phyloP scores from a whole-genome alignment of 1,140 invertebrate species.

The Habropoda laboriosa region DNA sequence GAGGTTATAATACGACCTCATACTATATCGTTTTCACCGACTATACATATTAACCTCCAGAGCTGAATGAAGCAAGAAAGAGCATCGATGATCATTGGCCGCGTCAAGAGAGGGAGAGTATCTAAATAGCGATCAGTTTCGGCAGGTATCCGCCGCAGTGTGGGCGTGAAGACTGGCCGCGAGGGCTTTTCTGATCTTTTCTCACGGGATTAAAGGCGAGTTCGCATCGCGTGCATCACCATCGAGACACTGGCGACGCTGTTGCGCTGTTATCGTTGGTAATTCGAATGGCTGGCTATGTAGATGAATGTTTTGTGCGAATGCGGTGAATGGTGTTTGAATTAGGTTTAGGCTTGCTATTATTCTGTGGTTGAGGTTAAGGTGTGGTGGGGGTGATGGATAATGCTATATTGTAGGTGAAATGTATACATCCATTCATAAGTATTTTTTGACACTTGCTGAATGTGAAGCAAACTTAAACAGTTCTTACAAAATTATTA shows the following conservation, averaged over 20 bases:
- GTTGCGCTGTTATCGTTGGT: neutral
- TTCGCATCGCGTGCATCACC: slow-evolving; percentile 20
- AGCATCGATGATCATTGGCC: slow-evolving; percentile 14
- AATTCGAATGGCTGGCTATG: neutral
- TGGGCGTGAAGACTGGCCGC: slow-evolving; percentile 46
- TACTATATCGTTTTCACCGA: neutral
- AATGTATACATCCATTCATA: no score
- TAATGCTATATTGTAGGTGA: no score
- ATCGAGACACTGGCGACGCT: neutral
- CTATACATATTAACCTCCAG: no score
- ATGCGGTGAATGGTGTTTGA: no score
- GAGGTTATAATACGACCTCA: no score
- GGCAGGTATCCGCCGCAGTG: slow-evolving; percentile 43
- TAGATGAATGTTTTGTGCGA: neutral
- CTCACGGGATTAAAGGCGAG: neutral
- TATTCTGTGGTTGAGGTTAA: no score
- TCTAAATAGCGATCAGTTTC: slow-evolving; percentile 65
- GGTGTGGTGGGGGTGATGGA: no score
- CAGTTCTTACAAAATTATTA: no score
- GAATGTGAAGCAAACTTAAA: no score
- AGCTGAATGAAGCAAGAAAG: slow-evolving; percentile 23
- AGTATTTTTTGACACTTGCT: no score
- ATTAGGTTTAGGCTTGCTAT: no score
- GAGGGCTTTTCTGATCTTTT: slow-evolving; percentile 27
- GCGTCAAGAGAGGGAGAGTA: slow-evolving; percentile 47